Evolutionary conservation across 1,140 invertebrate genomes (phyloP).

Genomic region (Heliconius eleuchia): DNA sequence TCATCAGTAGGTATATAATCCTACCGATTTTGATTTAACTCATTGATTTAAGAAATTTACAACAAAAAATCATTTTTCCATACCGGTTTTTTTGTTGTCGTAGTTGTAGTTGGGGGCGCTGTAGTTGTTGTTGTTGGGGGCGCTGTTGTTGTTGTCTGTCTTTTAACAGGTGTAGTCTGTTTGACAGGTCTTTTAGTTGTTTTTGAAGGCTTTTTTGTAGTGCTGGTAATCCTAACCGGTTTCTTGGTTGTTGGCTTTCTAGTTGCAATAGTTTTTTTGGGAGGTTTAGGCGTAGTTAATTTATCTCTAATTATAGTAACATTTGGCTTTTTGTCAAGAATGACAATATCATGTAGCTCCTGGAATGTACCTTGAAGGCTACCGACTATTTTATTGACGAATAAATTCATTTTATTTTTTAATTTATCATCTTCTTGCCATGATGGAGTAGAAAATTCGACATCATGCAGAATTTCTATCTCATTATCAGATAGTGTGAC

Average conservation of each 20-base stretch:
- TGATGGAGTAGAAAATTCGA: constrained; percentile 86
- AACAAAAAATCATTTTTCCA: constrained; percentile 27
- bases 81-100: constrained; percentile 57
- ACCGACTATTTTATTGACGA: constrained; percentile 91
- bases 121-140: constrained; percentile 44
- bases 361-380: constrained; percentile 91
- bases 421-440: constrained; percentile 87
- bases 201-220: constrained; percentile 61
- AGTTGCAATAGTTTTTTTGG: constrained; percentile 68
- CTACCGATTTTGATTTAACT: background rate
- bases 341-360: constrained; percentile 88
- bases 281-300: constrained; percentile 59
- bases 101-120: constrained; percentile 37
- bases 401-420: constrained; percentile 89
- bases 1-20: background rate
- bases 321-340: constrained; percentile 82
- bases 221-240: constrained; percentile 62
- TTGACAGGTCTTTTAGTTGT: constrained; percentile 74
- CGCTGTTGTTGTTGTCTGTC: constrained; percentile 51
- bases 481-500: constrained; percentile 71
- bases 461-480: constrained; percentile 77
- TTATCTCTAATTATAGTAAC: constrained; percentile 47
- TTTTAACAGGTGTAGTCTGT: constrained; percentile 46
- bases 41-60: background rate
- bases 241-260: constrained; percentile 76